phyloP scores from a whole-genome alignment of 2,113 vertebrate species.

The Atractosteus spatula region DNA sequence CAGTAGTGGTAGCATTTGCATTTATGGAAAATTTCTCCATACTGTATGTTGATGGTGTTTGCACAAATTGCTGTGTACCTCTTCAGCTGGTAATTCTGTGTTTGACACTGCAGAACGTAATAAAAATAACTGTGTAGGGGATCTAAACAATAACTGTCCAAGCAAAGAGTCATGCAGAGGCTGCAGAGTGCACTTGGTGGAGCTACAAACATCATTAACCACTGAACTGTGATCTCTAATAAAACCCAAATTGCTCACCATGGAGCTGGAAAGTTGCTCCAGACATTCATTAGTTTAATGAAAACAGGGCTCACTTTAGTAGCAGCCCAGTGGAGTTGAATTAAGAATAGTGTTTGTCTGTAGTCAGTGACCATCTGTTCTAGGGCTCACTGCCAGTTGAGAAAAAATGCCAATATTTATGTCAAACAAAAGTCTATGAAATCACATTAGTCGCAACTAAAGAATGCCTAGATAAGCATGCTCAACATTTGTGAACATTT shows the following conservation, averaged over 20 bases:
- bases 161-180: slow-evolving; percentile 25
- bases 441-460: neutral
- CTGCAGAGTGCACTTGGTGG: slow-evolving; percentile 58
- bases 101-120: too few relatives aligned
- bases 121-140: too few relatives aligned
- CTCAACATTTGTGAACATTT: neutral
- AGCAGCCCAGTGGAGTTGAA: slow-evolving; percentile 42
- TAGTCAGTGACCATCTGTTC: slow-evolving; percentile 66
- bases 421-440: slow-evolving; percentile 44
- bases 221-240: slow-evolving; percentile 54
- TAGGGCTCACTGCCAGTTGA: slow-evolving; percentile 58
- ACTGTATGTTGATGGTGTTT: too few relatives aligned
- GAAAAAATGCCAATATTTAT: slow-evolving; percentile 47
- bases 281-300: slow-evolving; percentile 76
- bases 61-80: too few relatives aligned
- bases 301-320: slow-evolving; percentile 68
- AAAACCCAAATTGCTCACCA: slow-evolving; percentile 60
- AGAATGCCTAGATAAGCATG: neutral
- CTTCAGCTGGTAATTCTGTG: too few relatives aligned
- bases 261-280: slow-evolving; percentile 55
- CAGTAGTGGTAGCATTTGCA: too few relatives aligned
- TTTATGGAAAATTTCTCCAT: too few relatives aligned
- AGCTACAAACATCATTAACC: slow-evolving; percentile 71
- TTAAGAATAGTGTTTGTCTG: slow-evolving; percentile 33
- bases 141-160: neutral